Percentiles rank a stretch among this genome's conserved stretches.
phyloP scores from a whole-genome alignment of 2,113 vertebrate genomes.

The Melierax canorus region DNA sequence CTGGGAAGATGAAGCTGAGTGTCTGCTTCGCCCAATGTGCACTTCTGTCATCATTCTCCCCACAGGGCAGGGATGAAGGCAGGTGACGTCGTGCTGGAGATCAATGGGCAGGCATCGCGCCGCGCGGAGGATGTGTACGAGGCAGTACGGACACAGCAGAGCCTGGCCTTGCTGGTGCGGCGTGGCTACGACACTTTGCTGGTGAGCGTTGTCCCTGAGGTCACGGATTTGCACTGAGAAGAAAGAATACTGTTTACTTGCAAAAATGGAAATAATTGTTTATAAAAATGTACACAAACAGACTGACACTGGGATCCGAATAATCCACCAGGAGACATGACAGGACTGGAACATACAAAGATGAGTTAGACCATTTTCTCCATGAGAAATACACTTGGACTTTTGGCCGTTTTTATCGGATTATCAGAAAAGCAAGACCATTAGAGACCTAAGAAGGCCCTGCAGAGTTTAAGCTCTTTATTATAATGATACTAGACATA shows the following conservation, averaged over 20 bases:
- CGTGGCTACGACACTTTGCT: constrained; percentile 74
- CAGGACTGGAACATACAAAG: not conserved
- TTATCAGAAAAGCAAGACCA: not conserved
- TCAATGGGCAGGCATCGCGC: constrained; percentile 72
- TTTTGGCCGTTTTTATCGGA: not conserved
- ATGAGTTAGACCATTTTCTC: not conserved
- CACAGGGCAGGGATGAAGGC: constrained; percentile 77
- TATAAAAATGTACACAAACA: not conserved
- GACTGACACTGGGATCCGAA: not conserved
- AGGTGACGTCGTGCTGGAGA: constrained; percentile 77
- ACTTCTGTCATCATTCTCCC: not conserved
- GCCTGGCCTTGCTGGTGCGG: constrained; percentile 81
- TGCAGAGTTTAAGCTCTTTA: not conserved
- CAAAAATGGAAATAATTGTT: not conserved
- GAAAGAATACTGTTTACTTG: not conserved
- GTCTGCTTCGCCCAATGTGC: not conserved
- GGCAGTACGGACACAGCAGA: constrained; percentile 79
- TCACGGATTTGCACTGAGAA: not conserved
- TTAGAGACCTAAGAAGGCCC: not conserved
- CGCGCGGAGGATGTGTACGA: constrained; percentile 88
- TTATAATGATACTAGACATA: not conserved
- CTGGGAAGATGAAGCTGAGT: rapidly evolving
- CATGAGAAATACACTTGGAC: not conserved
- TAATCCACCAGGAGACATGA: not conserved
- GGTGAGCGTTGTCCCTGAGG: too few species aligned